phyloP scores from a whole-genome alignment of 2,888 invertebrate species.

The Acrocyrtus sp. region DNA sequence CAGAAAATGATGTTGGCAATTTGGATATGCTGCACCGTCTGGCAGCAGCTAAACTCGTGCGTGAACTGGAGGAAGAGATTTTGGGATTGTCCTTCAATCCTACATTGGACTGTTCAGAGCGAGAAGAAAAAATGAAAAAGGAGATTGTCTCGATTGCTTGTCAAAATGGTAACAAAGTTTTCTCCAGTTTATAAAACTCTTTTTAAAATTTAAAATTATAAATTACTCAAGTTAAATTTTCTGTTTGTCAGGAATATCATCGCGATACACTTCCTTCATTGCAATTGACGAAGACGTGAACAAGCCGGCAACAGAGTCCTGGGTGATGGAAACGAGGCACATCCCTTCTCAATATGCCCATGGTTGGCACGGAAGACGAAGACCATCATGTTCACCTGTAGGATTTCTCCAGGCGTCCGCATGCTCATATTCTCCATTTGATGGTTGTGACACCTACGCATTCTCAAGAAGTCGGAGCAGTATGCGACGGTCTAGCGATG shows the following conservation, averaged over 20 bases:
- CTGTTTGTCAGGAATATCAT: conserved; percentile 51
- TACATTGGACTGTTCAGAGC: neutral
- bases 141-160: conserved; percentile 54
- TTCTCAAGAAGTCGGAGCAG: neutral
- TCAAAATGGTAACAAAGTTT: conserved; percentile 53
- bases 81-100: conserved; percentile 30
- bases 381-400: neutral
- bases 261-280: conserved; percentile 60
- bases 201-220: too few relatives aligned
- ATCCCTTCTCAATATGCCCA: conserved; percentile 57
- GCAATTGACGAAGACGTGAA: conserved; percentile 49
- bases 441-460: too few relatives aligned
- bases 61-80: conserved; percentile 57
- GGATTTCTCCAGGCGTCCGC: neutral
- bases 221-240: neutral
- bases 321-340: conserved; percentile 59
- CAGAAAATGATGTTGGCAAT: conserved; percentile 44
- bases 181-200: neutral
- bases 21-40: conserved; percentile 57
- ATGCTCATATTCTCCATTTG: too few relatives aligned
- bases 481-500: neutral
- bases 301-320: conserved; percentile 41
- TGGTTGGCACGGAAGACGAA: conserved; percentile 54
- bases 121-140: conserved; percentile 41
- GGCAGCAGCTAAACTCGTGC: conserved; percentile 54